Evolutionary conservation across 2,888 invertebrate species (phyloP), one percentile per base, ranked within the genome.

Genomic region (Aspidiotus rigidus): DNA sequence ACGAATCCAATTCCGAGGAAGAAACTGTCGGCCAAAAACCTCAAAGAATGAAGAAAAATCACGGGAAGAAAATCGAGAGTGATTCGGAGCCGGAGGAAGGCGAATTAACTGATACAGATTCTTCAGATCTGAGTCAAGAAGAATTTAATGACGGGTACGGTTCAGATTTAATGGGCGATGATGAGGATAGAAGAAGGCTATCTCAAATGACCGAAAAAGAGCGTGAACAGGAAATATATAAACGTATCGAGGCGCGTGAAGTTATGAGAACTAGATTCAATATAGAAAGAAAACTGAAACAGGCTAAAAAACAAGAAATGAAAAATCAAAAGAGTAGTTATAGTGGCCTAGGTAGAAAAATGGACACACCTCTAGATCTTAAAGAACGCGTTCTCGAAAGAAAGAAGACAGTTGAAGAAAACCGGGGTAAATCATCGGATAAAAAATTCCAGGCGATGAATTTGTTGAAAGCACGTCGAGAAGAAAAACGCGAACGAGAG

Each of bases 121-220:
- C 84, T 60, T 62, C 69, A 1, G 69, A 69, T n/a, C 40, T 53
- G 17, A 69, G 69, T 69, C 88, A 91, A 72, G 89, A 89, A 74
- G 94, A 95, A 78, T 97, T 96, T 77, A 89, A 94, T 77, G 97
- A 98, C 80, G 97, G 97, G 72, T 95, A 91, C 75, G 97, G 96
- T 77, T 97, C 97, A 73, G 91, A 97, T 77, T 83, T 97, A 40
- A 96, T 97, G 89, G 96, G 96, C 0, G 96, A 97, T 78, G 95
- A 92, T 71, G 96, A 93, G 74, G 98, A 98, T 81, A 86, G 92
- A 75, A 88, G 90, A 1, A 81, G 91, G 0, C 81, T 98, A 57
- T 93, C 93, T 13, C 87, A 89, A 72, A 88, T 98, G 84, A 96
- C 96, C 0, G 98, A 98, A 77, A 95, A 94, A 76, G 97, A 98